These are phyloP conservation scores for Brachionus manjavacas DNA, from an alignment of 1,140 invertebrate genomes.

Conservation along the genomic window DNA sequence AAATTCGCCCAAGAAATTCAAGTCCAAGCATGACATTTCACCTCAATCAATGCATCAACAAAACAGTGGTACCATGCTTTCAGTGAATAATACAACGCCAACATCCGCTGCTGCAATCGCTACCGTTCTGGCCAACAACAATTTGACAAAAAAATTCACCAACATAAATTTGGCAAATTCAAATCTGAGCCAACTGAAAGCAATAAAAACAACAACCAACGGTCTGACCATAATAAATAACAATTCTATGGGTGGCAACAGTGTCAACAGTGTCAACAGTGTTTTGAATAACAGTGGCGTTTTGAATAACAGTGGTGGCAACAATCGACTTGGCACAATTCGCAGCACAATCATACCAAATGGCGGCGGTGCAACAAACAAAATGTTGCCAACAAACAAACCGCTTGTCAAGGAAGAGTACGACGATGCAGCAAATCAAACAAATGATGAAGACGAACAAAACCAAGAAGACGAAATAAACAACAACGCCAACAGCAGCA, in stretches of 20 bases:
- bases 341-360: background rate
- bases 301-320: background rate
- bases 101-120: background rate
- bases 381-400: background rate
- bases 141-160: conserved; percentile 9
- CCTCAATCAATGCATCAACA: background rate
- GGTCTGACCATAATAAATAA: conserved; percentile 6
- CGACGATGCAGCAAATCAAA: background rate
- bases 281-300: too few relatives aligned
- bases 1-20: background rate
- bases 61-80: background rate
- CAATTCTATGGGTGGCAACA: background rate
- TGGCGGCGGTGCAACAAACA: background rate
- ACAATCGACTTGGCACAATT: background rate
- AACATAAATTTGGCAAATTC: conserved; percentile 28
- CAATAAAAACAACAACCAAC: background rate
- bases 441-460: conserved; percentile 17
- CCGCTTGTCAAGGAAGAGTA: background rate
- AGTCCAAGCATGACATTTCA: background rate
- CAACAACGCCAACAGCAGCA: background rate
- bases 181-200: background rate
- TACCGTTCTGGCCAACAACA: background rate
- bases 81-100: background rate
- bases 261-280: too few relatives aligned
- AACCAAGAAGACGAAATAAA: background rate